phyloP scores from a whole-genome alignment of 2,113 vertebrate species.

The Otolemur garnettii region DNA sequence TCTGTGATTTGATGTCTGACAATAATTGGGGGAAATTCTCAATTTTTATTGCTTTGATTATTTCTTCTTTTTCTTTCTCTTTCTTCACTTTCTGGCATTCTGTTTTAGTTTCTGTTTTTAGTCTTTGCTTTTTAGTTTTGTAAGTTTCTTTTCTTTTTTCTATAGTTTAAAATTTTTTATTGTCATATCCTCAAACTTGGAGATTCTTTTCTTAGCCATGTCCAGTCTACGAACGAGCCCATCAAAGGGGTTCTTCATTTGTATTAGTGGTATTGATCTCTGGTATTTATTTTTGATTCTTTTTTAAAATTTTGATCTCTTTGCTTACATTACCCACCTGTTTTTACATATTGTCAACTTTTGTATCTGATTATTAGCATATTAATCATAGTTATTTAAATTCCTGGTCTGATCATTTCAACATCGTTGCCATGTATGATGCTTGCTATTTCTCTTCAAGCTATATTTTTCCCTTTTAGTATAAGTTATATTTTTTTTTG shows the following conservation, averaged over 20 bases:
- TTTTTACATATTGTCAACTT: background rate
- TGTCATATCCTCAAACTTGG: background rate
- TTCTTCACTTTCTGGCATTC: background rate
- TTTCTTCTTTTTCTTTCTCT: constrained; percentile 7
- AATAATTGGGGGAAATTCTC: constrained; percentile 7
- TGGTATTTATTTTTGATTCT: background rate
- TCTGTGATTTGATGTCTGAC: constrained; percentile 17
- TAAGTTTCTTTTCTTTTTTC: background rate
- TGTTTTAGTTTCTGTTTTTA: background rate
- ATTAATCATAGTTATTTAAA: constrained; percentile 18
- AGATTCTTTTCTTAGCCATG: constrained; percentile 36
- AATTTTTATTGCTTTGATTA: background rate
- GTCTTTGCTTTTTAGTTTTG: background rate
- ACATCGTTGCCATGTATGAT: background rate
- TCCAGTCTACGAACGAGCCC: background rate
- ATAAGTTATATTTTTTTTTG: background rate
- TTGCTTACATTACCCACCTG: background rate
- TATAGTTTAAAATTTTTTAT: background rate
- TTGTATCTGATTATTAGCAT: background rate
- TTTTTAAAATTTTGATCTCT: constrained; percentile 9
- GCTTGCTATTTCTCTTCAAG: background rate
- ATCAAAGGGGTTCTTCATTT: background rate
- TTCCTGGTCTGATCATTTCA: background rate
- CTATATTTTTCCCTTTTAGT: background rate
- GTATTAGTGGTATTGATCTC: background rate